Percentiles rank a stretch among this genome's conserved stretches.
phyloP scores from a whole-genome alignment of 2,113 vertebrate genomes.

The Plectropomus leopardus region DNA sequence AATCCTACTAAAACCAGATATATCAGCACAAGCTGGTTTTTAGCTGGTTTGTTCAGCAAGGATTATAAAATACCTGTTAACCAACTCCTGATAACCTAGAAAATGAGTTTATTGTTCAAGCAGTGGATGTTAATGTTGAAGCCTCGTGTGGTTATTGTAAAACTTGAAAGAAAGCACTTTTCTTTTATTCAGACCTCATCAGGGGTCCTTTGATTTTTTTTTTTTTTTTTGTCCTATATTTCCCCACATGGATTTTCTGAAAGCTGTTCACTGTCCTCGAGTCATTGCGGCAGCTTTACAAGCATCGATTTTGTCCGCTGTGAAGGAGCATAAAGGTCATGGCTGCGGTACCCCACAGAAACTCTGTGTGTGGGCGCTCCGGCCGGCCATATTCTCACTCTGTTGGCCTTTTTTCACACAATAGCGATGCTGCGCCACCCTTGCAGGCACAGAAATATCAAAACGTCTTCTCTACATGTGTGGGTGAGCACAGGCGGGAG shows the following conservation, averaged over 20 bases:
- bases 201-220: slow-evolving; percentile 57
- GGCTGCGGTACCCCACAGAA: slow-evolving; percentile 49
- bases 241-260: slow-evolving; percentile 57
- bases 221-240: slow-evolving; percentile 32
- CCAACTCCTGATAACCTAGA: neutral
- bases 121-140: neutral
- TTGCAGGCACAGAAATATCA: slow-evolving; percentile 48
- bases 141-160: neutral
- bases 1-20: no score
- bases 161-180: slow-evolving; percentile 13
- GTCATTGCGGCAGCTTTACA: slow-evolving; percentile 11
- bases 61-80: neutral
- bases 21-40: no score
- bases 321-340: slow-evolving; percentile 61
- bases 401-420: slow-evolving; percentile 44
- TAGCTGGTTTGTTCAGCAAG: no score
- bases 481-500: slow-evolving; percentile 11
- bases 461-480: slow-evolving; percentile 29
- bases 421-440: slow-evolving; percentile 12
- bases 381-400: slow-evolving; percentile 35
- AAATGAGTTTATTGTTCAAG: neutral
- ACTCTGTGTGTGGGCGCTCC: slow-evolving; percentile 54
- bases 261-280: slow-evolving; percentile 32
- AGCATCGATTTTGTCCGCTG: slow-evolving; percentile 14
- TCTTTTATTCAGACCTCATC: slow-evolving; percentile 26